A percentile compares a stretch with the other conserved stretches of the same genome.
phyloP scores from a whole-genome alignment of 2,797 vertebrate species.

The Sarcoramphus papa region DNA sequence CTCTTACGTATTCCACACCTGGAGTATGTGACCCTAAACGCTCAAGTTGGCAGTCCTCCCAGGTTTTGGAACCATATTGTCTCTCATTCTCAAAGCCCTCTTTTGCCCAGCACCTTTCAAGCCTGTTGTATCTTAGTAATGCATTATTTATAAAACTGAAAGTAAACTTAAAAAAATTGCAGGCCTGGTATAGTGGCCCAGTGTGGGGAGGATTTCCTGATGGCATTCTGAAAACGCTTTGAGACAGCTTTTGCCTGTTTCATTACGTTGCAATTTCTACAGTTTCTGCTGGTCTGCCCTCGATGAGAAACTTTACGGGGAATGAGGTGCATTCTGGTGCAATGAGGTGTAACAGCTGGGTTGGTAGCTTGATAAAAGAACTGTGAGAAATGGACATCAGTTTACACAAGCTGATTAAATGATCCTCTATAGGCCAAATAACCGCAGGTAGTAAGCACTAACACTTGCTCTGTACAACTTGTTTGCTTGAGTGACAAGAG shows the following conservation, averaged over 20 bases:
- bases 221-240: neutral
- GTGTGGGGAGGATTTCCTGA: neutral
- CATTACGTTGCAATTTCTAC: neutral
- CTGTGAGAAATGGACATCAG: neutral
- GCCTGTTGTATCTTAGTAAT: neutral
- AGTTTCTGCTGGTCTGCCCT: neutral
- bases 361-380: neutral
- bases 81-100: neutral
- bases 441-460: neutral
- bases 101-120: neutral
- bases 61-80: too few relatives aligned
- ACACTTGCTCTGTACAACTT: neutral
- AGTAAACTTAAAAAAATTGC: neutral
- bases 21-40: neutral
- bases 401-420: neutral
- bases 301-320: neutral
- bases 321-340: neutral
- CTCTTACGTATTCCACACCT: neutral
- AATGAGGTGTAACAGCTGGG: neutral
- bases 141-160: neutral
- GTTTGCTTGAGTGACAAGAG: neutral
- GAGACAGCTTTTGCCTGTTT: neutral
- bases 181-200: neutral
- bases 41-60: neutral
- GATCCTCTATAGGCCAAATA: neutral